Evolutionary conservation across 2,113 vertebrate genomes (phyloP), one percentile per base, ranked within the genome.

Genomic region (Dromiciops gliroides): DNA sequence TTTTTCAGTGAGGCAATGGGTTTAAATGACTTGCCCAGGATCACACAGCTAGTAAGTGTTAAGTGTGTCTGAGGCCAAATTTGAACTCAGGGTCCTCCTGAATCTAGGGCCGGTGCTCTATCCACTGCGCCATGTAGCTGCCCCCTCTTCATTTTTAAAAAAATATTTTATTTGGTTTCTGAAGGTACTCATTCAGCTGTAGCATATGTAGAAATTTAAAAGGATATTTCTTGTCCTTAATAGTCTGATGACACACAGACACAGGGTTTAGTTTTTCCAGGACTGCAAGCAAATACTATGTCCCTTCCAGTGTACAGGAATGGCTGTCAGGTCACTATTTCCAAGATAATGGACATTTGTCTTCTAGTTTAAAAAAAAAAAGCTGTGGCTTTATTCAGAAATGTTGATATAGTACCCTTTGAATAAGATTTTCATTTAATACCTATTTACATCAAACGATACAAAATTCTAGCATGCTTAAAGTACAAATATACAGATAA

Each of bases 401-500:
- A 52, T 23, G 96, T 97, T 92, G 67, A 22, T 51, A 3, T 53
- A 51, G 31, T 90, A 91, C 94, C 8, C 44, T 96, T 95, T 95
- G 51, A 8, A 93, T 95, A 95, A 14, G 50, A n/a, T 96, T 95
- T 92, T 89, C 93, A 83, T 24, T 53, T 50, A 6, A 19, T n/a
- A 94, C 51, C 51, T 90, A 91, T 88, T 92, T 49, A 91, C 52
- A 93, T 28, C 1, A 94, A 96, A 48, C 93, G 92, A 67, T 89
- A 88, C 92, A 9, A 60, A 92, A 92, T 95, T 95, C 24, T 92
- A 94, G 51, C n/a, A 0, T 90, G 93, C 92, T 97, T 25, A 9
- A 96, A 91, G 37, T 52, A 92, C 93, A 95, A 88, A 56, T 89
- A 90, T 95, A 95, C 92, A 95, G 94, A 48, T 97, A 93, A 60